Base-by-base conservation (phyloP, 2,797 vertebrate species). In the Ataeniobius toweri region DNA sequence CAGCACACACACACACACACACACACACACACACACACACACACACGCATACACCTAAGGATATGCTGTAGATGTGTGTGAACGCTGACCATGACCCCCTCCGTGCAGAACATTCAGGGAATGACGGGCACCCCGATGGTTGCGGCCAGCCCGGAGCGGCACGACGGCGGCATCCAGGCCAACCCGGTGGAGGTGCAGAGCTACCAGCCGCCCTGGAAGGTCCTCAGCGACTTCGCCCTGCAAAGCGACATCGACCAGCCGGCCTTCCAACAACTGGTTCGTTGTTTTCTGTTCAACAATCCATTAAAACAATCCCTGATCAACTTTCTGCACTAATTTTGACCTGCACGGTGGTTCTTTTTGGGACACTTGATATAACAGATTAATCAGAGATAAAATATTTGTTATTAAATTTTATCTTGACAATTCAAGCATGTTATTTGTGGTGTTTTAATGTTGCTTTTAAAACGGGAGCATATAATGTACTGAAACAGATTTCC, bases 161-260 rank as follows among this genome's bases (percentile, higher is more conserved):
- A 98, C 20, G 97, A 98, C 24, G 97, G 97, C 58, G 97, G 97
- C 91, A 94, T 98, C 76, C 97, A 98, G 91, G 97, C 96, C 28
- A 98, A 98, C 94, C 96, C 97, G 7, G 97, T 98, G 93, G 97
- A 98, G 91, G 97, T 98, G 88, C 97, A 98, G 91, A 98, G 96
- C 94, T 98, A 98, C 96, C 97, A 98, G 89, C 97, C 97, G 0
- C 97, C 97, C 80, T 98, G 97, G 97, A 98, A 98, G 93, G 97
- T 98, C 85, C 96, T 98, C 89, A 98, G 97, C 83, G 97, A 98
- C 95, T 98, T 98, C 93, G 97, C 97, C 67, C 92, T 98, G 95
- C 97, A 98, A 95, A 98, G 97, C 94, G 97, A 98, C 96, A 98
- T 98, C 90, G 97, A 98, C 86, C 97, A 98, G 93, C 97, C 97